phyloP scores from a whole-genome alignment of 2,797 vertebrate species.

The Lateolabrax maculatus region DNA sequence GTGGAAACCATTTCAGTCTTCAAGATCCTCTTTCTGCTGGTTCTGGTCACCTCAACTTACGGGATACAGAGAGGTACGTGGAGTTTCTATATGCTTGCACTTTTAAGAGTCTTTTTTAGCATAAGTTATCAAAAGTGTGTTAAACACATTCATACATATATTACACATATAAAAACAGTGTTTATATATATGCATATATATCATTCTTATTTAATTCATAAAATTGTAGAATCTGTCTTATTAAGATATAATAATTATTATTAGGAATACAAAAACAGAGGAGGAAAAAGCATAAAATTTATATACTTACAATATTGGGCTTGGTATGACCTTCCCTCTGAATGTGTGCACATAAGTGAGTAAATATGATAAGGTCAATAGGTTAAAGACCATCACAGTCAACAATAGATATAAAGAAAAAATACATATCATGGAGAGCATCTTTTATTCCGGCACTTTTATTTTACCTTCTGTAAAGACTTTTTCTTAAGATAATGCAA shows the following conservation, averaged over 20 bases:
- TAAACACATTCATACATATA: fast-evolving
- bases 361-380: neutral
- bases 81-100: neutral
- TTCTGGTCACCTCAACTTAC: constrained; percentile 49
- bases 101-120: neutral
- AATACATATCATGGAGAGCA: neutral
- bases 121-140: neutral
- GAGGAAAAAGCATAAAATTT: neutral
- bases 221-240: neutral
- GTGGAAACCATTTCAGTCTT: constrained; percentile 22
- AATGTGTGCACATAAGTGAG: neutral
- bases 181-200: neutral
- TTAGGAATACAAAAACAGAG: neutral
- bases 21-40: constrained; percentile 45
- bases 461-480: neutral
- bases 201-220: too few relatives aligned
- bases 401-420: neutral
- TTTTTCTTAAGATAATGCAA: neutral
- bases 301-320: too few relatives aligned
- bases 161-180: neutral
- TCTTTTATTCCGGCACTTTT: neutral
- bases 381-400: neutral
- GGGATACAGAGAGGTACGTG: constrained; percentile 74
- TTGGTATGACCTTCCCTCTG: neutral
- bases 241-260: neutral